phyloP scores from a whole-genome alignment of 2,113 vertebrate genomes.

The Oriolus oriolus region DNA sequence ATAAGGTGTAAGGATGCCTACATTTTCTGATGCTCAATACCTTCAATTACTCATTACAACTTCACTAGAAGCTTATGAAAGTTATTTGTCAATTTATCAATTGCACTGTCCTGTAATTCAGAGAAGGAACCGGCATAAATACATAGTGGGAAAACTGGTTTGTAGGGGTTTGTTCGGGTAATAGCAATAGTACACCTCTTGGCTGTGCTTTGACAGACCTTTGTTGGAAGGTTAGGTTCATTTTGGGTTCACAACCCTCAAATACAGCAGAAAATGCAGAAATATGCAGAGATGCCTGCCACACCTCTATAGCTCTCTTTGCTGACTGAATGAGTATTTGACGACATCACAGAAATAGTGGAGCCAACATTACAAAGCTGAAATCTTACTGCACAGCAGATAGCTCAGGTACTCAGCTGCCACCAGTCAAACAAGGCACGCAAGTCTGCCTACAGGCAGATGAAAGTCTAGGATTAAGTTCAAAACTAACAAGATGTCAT shows the following conservation, averaged over 20 bases:
- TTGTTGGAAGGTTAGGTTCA: background rate
- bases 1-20: background rate
- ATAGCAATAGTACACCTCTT: background rate
- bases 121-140: background rate
- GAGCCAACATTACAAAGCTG: background rate
- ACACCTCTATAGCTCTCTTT: background rate
- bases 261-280: background rate
- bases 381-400: background rate
- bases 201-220: background rate
- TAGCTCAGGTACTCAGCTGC: background rate
- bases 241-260: background rate
- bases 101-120: background rate
- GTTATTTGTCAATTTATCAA: background rate
- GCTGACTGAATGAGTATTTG: background rate
- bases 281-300: background rate
- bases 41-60: background rate
- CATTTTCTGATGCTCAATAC: background rate
- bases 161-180: fast-evolving
- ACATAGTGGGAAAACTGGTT: background rate
- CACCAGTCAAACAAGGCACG: background rate
- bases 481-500: background rate
- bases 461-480: background rate
- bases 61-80: background rate
- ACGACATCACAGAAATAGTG: background rate
- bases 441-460: background rate